A percentile compares a stretch with the other conserved stretches of the same genome.
phyloP scores from a whole-genome alignment of 2,888 invertebrate species.

The Malachius bipustulatus region DNA sequence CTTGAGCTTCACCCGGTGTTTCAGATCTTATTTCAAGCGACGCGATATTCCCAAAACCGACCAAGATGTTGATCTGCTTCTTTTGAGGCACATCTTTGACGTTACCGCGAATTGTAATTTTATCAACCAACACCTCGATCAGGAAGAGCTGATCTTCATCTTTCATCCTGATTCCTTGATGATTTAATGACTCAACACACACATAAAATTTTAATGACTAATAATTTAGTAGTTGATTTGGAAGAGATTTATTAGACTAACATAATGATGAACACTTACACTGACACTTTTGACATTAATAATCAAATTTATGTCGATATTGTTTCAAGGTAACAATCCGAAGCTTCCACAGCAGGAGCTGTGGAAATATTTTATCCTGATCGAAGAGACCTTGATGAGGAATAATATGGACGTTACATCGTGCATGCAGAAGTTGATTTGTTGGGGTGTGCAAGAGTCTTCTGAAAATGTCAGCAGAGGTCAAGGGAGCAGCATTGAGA shows the following conservation, averaged over 20 bases:
- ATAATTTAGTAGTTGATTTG: no score
- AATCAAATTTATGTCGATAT: no score
- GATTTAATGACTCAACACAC: slow-evolving; percentile 6
- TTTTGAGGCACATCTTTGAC: slow-evolving; percentile 32
- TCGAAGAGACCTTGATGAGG: slow-evolving; percentile 44
- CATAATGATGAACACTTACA: no score
- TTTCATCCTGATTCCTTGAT: slow-evolving; percentile 9
- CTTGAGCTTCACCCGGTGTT: slow-evolving; percentile 4
- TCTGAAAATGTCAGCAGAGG: slow-evolving; percentile 33
- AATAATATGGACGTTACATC: slow-evolving; percentile 48
- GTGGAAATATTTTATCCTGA: slow-evolving; percentile 30
- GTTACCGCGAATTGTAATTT: slow-evolving; percentile 37
- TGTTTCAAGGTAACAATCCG: no score
- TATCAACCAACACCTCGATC: slow-evolving; percentile 45
- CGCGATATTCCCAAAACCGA: slow-evolving; percentile 40
- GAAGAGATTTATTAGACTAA: no score
- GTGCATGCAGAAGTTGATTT: slow-evolving; percentile 49
- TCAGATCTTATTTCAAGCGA: slow-evolving; percentile 36
- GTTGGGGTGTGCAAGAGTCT: slow-evolving; percentile 39
- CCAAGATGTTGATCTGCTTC: slow-evolving; percentile 39
- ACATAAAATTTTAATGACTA: slow-evolving; percentile 22
- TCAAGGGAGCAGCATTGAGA: slow-evolving; percentile 35
- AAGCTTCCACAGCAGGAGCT: no score
- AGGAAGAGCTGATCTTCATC: slow-evolving; percentile 44
- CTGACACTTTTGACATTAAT: no score